Conservation (phyloP, 2,113 vertebrate species). For the Machaerirhynchus nigripectus region DNA sequence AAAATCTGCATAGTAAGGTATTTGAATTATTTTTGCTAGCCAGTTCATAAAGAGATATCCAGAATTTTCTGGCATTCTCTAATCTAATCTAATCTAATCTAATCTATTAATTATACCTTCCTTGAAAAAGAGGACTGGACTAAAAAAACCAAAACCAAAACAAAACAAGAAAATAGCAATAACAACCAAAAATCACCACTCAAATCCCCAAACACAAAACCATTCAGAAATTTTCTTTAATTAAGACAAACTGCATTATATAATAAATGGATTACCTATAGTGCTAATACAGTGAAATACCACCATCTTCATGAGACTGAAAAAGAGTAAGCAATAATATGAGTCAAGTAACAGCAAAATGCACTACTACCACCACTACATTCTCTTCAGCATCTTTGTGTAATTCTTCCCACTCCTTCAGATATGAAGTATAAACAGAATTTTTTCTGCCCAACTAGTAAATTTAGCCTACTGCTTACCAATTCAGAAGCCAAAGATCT, state of each 20-base stretch:
- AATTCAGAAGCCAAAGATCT: background rate
- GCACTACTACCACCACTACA: background rate
- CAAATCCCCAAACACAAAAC: background rate
- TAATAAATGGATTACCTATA: background rate
- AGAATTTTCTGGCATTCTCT: background rate
- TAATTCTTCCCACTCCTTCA: background rate
- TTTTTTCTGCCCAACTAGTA: background rate
- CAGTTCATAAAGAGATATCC: background rate
- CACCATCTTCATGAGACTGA: background rate
- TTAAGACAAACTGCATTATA: background rate
- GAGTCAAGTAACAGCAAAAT: background rate
- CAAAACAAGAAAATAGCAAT: background rate
- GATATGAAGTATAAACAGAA: background rate
- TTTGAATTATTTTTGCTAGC: background rate
- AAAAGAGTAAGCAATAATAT: background rate
- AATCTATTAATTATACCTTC: background rate
- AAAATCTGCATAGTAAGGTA: background rate
- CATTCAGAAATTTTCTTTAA: background rate
- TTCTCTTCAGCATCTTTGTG: background rate
- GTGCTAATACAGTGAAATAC: background rate
- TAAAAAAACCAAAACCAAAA: rapidly evolving
- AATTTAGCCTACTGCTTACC: background rate
- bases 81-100: background rate
- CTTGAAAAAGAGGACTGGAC: background rate
- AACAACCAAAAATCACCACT: background rate